Percentiles rank a stretch among this genome's conserved stretches.
Evolutionary conservation across 2,113 vertebrate genomes (phyloP).

Genomic region (Oncorhynchus clarkii): DNA sequence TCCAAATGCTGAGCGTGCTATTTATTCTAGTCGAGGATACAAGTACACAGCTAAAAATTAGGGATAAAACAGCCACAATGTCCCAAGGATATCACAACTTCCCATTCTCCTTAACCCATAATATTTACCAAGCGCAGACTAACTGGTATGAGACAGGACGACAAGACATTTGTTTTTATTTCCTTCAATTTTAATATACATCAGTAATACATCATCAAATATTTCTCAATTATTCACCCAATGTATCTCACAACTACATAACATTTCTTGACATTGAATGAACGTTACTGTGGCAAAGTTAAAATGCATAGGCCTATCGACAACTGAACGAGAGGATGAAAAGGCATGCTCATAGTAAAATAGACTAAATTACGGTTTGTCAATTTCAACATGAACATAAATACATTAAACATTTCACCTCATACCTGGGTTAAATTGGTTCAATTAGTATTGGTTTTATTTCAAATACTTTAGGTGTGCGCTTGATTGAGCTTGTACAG

Average conservation of each 20-base stretch:
- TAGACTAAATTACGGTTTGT: constrained; percentile 31
- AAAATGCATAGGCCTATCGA: constrained; percentile 28
- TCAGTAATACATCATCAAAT: constrained; percentile 45
- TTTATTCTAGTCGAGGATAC: too few relatives aligned
- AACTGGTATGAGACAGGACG: not conserved
- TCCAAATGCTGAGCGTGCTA: too few relatives aligned
- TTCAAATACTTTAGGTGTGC: too few relatives aligned
- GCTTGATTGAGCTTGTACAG: too few relatives aligned
- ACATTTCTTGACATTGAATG: constrained; percentile 32
- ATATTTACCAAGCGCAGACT: too few relatives aligned
- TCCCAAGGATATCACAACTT: too few relatives aligned
- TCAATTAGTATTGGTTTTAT: too few relatives aligned
- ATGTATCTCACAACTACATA: constrained; percentile 46
- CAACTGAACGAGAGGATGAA: constrained; percentile 35
- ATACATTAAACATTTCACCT: constrained; percentile 16
- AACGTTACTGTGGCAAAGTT: constrained; percentile 25
- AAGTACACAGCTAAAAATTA: too few relatives aligned
- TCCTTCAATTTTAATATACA: constrained; percentile 53
- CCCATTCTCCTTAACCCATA: too few relatives aligned
- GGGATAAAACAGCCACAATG: too few relatives aligned
- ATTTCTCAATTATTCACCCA: constrained; percentile 51
- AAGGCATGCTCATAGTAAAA: constrained; percentile 58
- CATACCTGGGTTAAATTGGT: too few relatives aligned
- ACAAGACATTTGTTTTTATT: not conserved
- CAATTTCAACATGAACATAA: not conserved